These are phyloP conservation scores for Melanotaenia maccullochi DNA, from an alignment of 2,797 vertebrate species.

Conservation along the genomic window DNA sequence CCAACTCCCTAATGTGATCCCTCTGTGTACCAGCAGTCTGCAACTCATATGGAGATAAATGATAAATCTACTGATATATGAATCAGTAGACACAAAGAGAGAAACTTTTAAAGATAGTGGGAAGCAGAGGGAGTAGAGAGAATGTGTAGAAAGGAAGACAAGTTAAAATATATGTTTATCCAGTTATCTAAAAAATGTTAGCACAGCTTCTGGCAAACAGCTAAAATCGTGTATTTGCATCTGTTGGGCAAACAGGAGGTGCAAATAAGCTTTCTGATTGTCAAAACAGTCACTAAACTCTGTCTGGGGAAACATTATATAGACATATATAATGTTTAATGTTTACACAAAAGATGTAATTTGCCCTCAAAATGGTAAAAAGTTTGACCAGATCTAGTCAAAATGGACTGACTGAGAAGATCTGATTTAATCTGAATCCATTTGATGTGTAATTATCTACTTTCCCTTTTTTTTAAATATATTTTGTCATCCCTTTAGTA, in stretches of 20 bases:
- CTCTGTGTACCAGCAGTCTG: slow-evolving; percentile 14
- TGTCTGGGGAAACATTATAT: background rate
- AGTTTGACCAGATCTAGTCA: too few relatives aligned
- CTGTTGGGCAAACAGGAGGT: slow-evolving; percentile 4
- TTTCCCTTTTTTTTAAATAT: too few relatives aligned
- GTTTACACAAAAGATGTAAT: too few relatives aligned
- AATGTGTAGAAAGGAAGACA: background rate
- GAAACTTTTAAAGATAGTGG: background rate
- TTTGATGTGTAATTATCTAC: too few relatives aligned
- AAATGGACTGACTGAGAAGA: too few relatives aligned
- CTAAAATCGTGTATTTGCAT: slow-evolving; percentile 32
- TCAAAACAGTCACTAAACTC: background rate
- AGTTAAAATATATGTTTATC: slow-evolving; percentile 1
- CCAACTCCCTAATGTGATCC: slow-evolving; percentile 39
- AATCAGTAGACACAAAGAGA: background rate
- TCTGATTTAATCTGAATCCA: too few relatives aligned
- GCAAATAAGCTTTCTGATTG: background rate
- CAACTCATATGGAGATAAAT: slow-evolving; percentile 21
- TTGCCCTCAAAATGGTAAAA: too few relatives aligned
- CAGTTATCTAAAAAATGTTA: slow-evolving; percentile 1
- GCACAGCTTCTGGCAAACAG: background rate
- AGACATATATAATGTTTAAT: background rate
- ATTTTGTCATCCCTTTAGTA: too few relatives aligned
- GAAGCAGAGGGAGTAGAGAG: background rate
- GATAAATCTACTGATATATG: slow-evolving; percentile 17